Base-by-base conservation (phyloP, 2,888 invertebrate species). In the Oasisia sp. region DNA sequence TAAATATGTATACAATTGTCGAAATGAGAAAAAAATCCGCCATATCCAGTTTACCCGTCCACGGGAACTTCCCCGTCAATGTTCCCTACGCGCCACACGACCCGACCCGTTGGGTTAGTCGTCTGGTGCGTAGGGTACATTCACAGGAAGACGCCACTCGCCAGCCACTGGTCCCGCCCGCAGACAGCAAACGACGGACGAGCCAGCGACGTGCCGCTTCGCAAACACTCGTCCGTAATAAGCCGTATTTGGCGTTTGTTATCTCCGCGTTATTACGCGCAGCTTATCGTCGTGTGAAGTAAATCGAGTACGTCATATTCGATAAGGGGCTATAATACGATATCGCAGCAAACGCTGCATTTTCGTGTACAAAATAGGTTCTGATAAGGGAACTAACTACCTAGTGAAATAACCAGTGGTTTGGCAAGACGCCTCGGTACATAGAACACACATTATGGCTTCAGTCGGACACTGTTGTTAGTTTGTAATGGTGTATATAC, bases 301-400 rank as follows among this genome's bases (percentile, higher is more conserved):
- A 74, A 74, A 74, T 74, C 74, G 74, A 74, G 74, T 74, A 74
- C 74, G 74, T 74, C n/a, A 74, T n/a, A 74, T 27, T 74, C 74
- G 27, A 74, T 74, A 74, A 74, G 74, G n/a, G 74, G 74, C 27
- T 74, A 74, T 74, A 74, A 74, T 74, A 74, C 74, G 74, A 74
- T 74, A 27, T n/a, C 19, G 74, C 74, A 2, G 27, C 74, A 74
- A 74, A 74, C n/a, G n/a, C 74, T 19, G 74, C 14, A 74, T 74
- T 74, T 74, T n/a, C 74, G n/a, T 74, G 74, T 74, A 27, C 7
- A 74, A 74, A 74, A 74, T 19, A 74, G 19, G 74, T 74, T 74
- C 74, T 74, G 74, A 7, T 74, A 27, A 7, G 74, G 58, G 27
- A 58, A 58, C 58, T n/a, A n/a, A n/a, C n/a, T 19, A 74, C n/a